Evolutionary conservation across 2,113 vertebrate genomes (phyloP).

Genomic region (Forbesichthys papilliferus): DNA sequence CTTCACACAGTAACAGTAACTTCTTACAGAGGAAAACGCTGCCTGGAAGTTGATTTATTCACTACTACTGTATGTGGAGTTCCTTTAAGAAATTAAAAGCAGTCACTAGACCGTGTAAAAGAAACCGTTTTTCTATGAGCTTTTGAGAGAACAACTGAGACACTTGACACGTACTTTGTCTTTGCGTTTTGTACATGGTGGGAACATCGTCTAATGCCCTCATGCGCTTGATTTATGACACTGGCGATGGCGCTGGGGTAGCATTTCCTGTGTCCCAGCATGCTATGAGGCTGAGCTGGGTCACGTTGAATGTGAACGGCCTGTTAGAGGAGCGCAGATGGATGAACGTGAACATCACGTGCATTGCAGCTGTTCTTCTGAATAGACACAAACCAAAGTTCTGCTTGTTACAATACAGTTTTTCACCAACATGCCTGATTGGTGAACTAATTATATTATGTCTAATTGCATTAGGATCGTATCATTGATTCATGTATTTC

Average conservation of each 20-base stretch:
- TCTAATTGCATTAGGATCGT: not conserved
- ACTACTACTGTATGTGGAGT: not conserved
- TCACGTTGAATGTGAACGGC: conserved; percentile 6
- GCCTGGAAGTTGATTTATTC: not conserved
- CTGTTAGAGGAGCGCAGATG: not conserved
- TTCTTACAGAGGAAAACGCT: not conserved
- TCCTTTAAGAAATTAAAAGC: not conserved
- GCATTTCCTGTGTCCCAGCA: conserved; percentile 30
- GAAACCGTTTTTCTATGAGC: not conserved
- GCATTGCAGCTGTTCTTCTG: not conserved
- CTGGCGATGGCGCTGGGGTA: conserved; percentile 7
- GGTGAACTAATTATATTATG: not conserved
- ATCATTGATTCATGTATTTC: not conserved
- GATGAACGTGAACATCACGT: not conserved
- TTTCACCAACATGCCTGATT: not conserved
- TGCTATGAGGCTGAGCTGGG: conserved; percentile 19
- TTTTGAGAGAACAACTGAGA: not conserved
- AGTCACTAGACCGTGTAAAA: too few species aligned
- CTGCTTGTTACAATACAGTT: not conserved
- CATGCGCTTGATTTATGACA: conserved; percentile 34
- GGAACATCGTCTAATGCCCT: conserved; percentile 3
- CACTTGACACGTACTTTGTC: not conserved
- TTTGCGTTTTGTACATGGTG: too few species aligned
- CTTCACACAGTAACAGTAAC: not conserved
- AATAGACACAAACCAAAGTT: not conserved